Base-by-base conservation (phyloP, 2,113 vertebrate genomes). In the Zosterops borbonicus region DNA sequence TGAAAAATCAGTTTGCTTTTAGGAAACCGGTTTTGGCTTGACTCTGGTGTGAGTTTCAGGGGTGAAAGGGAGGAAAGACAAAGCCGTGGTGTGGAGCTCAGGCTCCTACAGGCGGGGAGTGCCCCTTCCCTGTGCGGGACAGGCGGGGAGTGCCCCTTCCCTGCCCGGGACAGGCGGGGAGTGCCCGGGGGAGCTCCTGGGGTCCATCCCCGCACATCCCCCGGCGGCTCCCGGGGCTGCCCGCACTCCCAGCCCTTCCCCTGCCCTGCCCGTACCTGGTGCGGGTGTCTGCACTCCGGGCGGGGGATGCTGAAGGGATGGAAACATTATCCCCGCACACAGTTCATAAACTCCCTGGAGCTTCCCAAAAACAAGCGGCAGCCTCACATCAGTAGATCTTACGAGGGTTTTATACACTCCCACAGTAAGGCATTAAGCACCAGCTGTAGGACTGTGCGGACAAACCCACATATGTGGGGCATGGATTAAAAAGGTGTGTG, bases 401-500 rank as follows among this genome's bases (percentile, higher is more conserved):
- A 21, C 25, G n/a, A 27, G 28, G 31, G 25, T 14, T 70, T 85
- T 44, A 13, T 5, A 9, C 0, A 0, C 31, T 11, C 35, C 18
- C 24, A 9, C 13, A 59, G 18, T 5, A 49, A 27, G 16, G 31
- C 27, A 6, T 39, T 35, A 28, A 41, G 15, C 12, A 5, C 9
- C 31, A 12, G 39, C 44, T 76, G 5, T 6, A 12, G n/a, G 37
- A 14, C 9, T 33, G 24, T 14, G 16, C 6, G 35, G 9, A 17
- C 15, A 12, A 25, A 56, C 0, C 37, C 2, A 1, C 18, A 0
- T 11, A 9, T 4, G 4, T 8, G 14, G 8, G 17, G 22, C 15
- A 18, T 3, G 50, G 46, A 18, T 35, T 44, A 24, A 60, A 50
- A 68, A 85, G 31, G 4, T 55, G 49, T 55, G 49, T 18, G 23